Evolutionary conservation across 2,888 invertebrate genomes (phyloP), one percentile per base, ranked within the genome.

Genomic region (Ornithoptera priamus): DNA sequence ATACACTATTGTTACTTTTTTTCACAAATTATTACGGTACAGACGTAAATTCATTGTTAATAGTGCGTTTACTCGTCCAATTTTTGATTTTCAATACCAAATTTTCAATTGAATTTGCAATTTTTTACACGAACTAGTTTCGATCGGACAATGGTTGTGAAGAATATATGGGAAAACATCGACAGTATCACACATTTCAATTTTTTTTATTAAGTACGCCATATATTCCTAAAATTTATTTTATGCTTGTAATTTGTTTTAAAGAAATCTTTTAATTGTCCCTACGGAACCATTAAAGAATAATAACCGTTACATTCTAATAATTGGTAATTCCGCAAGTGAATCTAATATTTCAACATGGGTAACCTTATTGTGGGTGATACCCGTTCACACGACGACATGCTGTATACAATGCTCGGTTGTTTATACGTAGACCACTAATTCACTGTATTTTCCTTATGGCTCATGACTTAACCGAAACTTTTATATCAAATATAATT

Each of bases 1-100:
- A 67, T 24, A 76, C 66, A 83, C 83, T 85, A 81, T 83, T 80
- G 72, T 69, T 63, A 53, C 46, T 71, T 69, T 71, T 64, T 71
- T 30, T 50, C 36, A 57, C 12, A 53, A 53, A 53, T n/a, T 5
- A n/a, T 53, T 53, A 53, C 8, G n/a, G n/a, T n/a, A n/a, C 18
- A 53, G n/a, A 18, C 18, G 8, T 6, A n/a, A 53, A n/a, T 4
- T 50, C 17, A 50, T 15, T 50, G n/a, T n/a, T n/a, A 53, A 53
- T 12, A 53, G 3, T 46, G 4, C 12, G 18, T n/a, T 53, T 53
- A n/a, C 7, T 18, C 1, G 53, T 53, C 8, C 2, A 7, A 18
- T n/a, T 53, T 53, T 53, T 6, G 6, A 15, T 10, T 15, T 46
- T 46, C 0, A 46, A 8, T 46, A 15, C 46, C 2, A 46, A 4